phyloP scores from a whole-genome alignment of 2,797 vertebrate genomes.

The Hipposideros larvatus region DNA sequence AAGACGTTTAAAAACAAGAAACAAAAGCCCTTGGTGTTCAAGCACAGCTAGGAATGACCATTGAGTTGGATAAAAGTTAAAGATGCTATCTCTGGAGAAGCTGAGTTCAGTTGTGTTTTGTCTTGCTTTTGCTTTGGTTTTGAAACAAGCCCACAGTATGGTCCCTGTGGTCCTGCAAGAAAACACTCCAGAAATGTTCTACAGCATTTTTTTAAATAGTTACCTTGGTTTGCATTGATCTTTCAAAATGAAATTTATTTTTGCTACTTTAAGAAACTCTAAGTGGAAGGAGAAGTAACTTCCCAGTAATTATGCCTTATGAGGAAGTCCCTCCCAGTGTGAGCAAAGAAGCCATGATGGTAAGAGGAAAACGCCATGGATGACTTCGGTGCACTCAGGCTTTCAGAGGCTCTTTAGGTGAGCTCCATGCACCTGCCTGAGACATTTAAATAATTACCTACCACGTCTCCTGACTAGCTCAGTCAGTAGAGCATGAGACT shows the following conservation, averaged over 20 bases:
- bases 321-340: neutral
- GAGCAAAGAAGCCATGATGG: constrained; percentile 14
- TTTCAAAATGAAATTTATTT: constrained; percentile 75
- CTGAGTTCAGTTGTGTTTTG: constrained; percentile 11
- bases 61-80: neutral
- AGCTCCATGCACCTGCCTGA: neutral
- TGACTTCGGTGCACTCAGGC: neutral
- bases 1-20: constrained; percentile 27
- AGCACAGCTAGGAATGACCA: neutral
- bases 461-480: too few relatives aligned
- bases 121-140: constrained; percentile 56
- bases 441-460: neutral
- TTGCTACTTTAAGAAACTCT: constrained; percentile 68
- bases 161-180: neutral
- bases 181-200: constrained; percentile 52
- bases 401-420: neutral
- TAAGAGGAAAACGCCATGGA: neutral
- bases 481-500: too few relatives aligned
- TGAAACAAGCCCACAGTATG: neutral
- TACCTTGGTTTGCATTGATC: constrained; percentile 69
- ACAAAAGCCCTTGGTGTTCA: neutral
- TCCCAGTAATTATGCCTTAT: constrained; percentile 68
- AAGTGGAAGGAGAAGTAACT: constrained; percentile 70
- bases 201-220: constrained; percentile 64
- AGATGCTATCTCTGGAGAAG: constrained; percentile 29